Percentiles rank a stretch among this genome's conserved stretches.
Conservation (phyloP, 2,888 invertebrate species). For the Phytoseiulus persimilis region DNA sequence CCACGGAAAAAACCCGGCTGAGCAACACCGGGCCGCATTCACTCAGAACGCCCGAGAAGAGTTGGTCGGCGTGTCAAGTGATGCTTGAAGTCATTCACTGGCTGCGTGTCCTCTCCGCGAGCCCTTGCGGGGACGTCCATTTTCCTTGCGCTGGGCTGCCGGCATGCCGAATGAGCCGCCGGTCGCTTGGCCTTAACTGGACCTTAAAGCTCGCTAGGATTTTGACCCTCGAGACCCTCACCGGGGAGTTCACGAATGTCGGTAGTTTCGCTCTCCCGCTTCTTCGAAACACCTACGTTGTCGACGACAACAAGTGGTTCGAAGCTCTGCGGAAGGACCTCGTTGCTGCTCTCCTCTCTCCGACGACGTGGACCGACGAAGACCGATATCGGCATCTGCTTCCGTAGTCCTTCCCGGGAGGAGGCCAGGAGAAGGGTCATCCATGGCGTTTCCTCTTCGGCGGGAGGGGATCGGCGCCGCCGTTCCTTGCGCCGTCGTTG, state of each 20-base stretch:
- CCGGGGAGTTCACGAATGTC: too few species aligned
- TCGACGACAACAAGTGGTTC: not conserved
- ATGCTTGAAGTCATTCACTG: conserved; percentile 5
- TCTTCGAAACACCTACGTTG: not conserved
- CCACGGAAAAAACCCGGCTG: not conserved
- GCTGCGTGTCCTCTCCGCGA: not conserved
- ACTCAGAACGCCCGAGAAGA: not conserved
- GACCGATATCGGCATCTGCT: too few species aligned
- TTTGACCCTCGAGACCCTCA: too few species aligned
- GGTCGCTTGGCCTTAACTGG: not conserved
- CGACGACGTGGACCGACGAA: too few species aligned
- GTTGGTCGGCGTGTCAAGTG: not conserved
- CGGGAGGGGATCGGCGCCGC: not conserved
- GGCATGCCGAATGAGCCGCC: not conserved
- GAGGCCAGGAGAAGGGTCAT: not conserved
- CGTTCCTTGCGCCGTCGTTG: not conserved
- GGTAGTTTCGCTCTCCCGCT: not conserved
- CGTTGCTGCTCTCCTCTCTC: not conserved
- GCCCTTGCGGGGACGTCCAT: not conserved
- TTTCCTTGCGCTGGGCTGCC: not conserved
- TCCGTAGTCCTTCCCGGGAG: not conserved
- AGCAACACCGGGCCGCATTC: not conserved
- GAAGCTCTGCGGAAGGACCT: not conserved
- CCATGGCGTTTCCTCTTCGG: not conserved
- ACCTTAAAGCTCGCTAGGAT: too few species aligned